These are phyloP conservation scores for Panonychus citri DNA, from an alignment of 1,140 invertebrate genomes.

Conservation along the genomic window DNA sequence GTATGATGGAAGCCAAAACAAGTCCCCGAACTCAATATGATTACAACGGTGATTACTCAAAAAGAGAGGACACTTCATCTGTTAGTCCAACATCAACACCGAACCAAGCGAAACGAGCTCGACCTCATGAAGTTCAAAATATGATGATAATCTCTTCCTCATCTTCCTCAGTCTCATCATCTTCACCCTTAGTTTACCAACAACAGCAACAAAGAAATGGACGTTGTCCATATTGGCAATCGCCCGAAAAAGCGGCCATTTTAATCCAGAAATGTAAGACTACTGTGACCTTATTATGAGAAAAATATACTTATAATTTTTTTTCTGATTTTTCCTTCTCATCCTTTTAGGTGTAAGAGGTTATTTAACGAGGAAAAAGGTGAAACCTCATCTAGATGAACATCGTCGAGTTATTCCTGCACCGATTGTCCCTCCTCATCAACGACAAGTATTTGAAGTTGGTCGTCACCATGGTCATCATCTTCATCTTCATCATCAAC, in stretches of 20 bases:
- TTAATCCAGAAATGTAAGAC: not conserved
- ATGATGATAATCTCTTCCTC: too few species aligned
- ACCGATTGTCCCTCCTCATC: not conserved
- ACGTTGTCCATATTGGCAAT: not conserved
- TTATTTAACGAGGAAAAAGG: slow-evolving; percentile 3
- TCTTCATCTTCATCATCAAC: too few species aligned
- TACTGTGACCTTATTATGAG: not conserved
- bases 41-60: not conserved
- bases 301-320: not conserved
- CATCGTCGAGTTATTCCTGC: not conserved
- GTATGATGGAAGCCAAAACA: slow-evolving; percentile 48
- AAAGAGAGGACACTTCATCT: not conserved
- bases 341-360: not conserved
- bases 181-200: not conserved
- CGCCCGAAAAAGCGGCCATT: not conserved
- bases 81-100: too few species aligned
- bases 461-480: too few species aligned
- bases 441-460: too few species aligned
- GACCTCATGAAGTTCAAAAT: not conserved
- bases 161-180: not conserved
- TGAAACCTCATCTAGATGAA: not conserved
- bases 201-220: not conserved
- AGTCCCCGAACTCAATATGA: not conserved
- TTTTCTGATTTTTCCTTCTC: not conserved
- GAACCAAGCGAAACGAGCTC: too few species aligned